These are phyloP conservation scores for Sturmia bella DNA, from an alignment of 2,888 invertebrate species.

Conservation along the genomic window DNA sequence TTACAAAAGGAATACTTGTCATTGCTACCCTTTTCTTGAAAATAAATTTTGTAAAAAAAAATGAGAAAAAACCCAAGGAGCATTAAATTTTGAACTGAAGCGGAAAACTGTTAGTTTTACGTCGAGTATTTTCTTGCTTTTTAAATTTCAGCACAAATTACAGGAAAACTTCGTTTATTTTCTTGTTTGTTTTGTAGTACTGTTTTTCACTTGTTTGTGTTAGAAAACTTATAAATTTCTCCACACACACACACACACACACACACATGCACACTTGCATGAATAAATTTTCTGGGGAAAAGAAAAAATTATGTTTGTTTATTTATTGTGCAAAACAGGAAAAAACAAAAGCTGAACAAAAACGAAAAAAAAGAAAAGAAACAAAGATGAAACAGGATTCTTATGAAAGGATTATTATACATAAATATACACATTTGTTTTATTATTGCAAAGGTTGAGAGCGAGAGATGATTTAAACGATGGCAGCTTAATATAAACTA, in stretches of 20 bases:
- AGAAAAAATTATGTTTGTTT: slow-evolving; percentile 62
- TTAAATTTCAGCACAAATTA: slow-evolving; percentile 16
- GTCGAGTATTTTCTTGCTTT: slow-evolving; percentile 31
- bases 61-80: slow-evolving; percentile 2
- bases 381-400: slow-evolving; percentile 40
- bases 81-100: slow-evolving; percentile 62
- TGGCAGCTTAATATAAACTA: slow-evolving; percentile 22
- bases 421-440: slow-evolving; percentile 39
- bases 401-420: slow-evolving; percentile 56
- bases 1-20: neutral
- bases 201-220: slow-evolving; percentile 33
- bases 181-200: neutral
- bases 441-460: slow-evolving; percentile 25
- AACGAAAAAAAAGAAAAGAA: neutral
- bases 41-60: neutral
- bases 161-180: slow-evolving; percentile 36
- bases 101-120: slow-evolving; percentile 63
- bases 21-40: neutral
- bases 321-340: slow-evolving; percentile 55
- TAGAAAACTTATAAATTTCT: slow-evolving; percentile 27
- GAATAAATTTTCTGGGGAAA: slow-evolving; percentile 26
- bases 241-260: neutral
- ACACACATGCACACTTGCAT: neutral
- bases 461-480: slow-evolving; percentile 28
- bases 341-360: slow-evolving; percentile 8